A percentile compares a stretch with the other conserved stretches of the same genome.
phyloP scores from a whole-genome alignment of 2,888 invertebrate species.

The Tenodera sinensis region DNA sequence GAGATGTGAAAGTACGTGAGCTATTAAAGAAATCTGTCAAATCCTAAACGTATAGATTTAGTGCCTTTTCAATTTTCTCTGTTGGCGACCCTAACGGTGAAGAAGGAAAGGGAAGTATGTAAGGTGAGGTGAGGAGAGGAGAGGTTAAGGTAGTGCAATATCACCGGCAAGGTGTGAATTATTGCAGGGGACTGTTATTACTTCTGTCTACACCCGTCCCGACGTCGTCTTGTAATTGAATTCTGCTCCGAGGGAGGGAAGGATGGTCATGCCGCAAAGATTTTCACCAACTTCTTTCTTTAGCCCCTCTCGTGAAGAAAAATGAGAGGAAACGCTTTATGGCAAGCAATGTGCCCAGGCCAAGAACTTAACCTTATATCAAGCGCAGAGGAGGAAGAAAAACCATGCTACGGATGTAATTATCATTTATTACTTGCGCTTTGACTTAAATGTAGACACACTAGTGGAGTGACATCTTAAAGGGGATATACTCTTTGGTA shows the following conservation, averaged over 20 bases:
- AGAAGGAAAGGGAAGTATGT: not conserved
- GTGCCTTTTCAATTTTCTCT: not conserved
- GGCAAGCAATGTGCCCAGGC: not conserved
- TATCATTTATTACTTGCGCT: not conserved
- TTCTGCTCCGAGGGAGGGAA: not conserved
- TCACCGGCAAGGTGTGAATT: constrained; percentile 7
- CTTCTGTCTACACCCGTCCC: not conserved
- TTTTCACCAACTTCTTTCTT: not conserved
- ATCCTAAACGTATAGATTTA: not conserved
- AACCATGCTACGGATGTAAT: not conserved
- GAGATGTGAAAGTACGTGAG: not conserved
- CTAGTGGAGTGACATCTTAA: not conserved
- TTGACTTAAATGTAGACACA: not conserved
- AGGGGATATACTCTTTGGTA: not conserved
- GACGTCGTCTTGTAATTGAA: not conserved
- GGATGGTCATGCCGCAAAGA: not conserved
- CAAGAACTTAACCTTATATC: not conserved
- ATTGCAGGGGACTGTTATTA: not conserved
- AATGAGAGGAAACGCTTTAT: not conserved
- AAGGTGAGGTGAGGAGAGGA: not conserved
- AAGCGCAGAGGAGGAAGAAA: not conserved
- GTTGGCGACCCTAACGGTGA: not conserved
- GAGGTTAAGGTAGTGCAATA: not conserved
- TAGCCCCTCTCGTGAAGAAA: not conserved
- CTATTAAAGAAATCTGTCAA: not conserved